phyloP scores from a whole-genome alignment of 2,113 vertebrate species.

The Perccottus glenii region DNA sequence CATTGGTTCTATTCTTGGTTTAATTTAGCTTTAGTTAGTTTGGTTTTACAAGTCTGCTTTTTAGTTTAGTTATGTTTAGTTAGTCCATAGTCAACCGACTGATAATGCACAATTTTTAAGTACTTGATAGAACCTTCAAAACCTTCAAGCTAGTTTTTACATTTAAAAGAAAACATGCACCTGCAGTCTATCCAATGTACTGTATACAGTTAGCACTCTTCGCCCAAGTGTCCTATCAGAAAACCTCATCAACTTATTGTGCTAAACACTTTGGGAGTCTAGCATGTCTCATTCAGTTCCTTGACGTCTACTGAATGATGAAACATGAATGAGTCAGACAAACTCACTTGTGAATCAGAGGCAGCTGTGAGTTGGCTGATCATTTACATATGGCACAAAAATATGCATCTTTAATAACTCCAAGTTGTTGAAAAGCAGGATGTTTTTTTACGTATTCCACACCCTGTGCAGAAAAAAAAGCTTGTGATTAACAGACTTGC shows the following conservation, averaged over 20 bases:
- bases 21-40: too few species aligned
- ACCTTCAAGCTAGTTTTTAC: background rate
- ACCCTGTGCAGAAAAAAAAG: slow-evolving; percentile 4
- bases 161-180: slow-evolving; percentile 8
- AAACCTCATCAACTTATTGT: background rate
- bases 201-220: slow-evolving; percentile 12
- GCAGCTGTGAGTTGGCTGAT: slow-evolving; percentile 33
- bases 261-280: slow-evolving; percentile 6
- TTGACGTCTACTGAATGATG: slow-evolving; percentile 6
- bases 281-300: background rate
- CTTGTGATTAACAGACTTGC: background rate
- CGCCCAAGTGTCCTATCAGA: slow-evolving; percentile 6
- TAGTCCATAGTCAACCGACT: too few species aligned
- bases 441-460: slow-evolving; percentile 22
- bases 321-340: slow-evolving; percentile 11
- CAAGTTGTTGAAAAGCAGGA: slow-evolving; percentile 20
- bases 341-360: slow-evolving; percentile 37
- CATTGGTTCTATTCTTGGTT: too few species aligned
- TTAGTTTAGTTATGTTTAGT: too few species aligned
- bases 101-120: too few species aligned
- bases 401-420: slow-evolving; percentile 14
- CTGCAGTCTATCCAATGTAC: slow-evolving; percentile 13
- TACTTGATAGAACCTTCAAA: too few species aligned
- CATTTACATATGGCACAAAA: slow-evolving; percentile 36
- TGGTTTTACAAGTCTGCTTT: too few species aligned